A percentile compares a stretch with the other conserved stretches of the same genome.
These are phyloP conservation scores for Agapostemon virescens DNA, from an alignment of 2,888 invertebrate species.

Conservation along the genomic window DNA sequence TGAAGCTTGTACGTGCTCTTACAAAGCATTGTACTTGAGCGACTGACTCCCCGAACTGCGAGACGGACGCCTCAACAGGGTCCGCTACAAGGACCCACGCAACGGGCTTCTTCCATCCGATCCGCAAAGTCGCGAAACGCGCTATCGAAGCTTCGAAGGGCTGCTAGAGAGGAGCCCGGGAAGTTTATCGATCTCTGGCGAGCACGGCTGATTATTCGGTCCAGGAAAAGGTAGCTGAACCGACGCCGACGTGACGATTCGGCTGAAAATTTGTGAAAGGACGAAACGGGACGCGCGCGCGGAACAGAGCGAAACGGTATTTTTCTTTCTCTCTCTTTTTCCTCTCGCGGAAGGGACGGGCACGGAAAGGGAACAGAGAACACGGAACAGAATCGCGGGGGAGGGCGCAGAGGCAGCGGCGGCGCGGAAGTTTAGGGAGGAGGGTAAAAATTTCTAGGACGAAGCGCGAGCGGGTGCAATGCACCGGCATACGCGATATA, in stretches of 20 bases:
- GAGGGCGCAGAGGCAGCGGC: slow-evolving; percentile 1
- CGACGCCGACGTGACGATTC: slow-evolving; percentile 15
- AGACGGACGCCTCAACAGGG: too few species aligned
- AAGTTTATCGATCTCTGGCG: slow-evolving; percentile 39
- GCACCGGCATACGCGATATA: slow-evolving; percentile 72
- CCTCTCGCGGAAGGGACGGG: too few species aligned
- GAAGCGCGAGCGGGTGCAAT: slow-evolving; percentile 73
- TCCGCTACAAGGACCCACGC: too few species aligned
- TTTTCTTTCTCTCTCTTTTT: too few species aligned
- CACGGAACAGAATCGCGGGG: slow-evolving; percentile 13
- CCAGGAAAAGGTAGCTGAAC: slow-evolving; percentile 27
- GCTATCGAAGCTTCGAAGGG: neutral
- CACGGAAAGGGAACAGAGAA: slow-evolving; percentile 7
- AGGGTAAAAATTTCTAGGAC: slow-evolving; percentile 71
- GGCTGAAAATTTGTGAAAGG: slow-evolving; percentile 40
- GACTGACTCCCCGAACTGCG: too few species aligned
- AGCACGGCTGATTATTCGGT: slow-evolving; percentile 42
- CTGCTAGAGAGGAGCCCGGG: slow-evolving; percentile 38
- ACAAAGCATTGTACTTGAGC: too few species aligned
- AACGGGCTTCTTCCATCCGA: too few species aligned
- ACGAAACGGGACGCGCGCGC: slow-evolving; percentile 19
- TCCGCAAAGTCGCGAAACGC: too few species aligned
- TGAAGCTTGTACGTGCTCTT: too few species aligned
- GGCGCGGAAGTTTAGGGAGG: slow-evolving; percentile 57
- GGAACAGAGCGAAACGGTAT: neutral